These are phyloP conservation scores for Trichonephila clavata DNA, from an alignment of 1,140 invertebrate species.

Conservation along the genomic window DNA sequence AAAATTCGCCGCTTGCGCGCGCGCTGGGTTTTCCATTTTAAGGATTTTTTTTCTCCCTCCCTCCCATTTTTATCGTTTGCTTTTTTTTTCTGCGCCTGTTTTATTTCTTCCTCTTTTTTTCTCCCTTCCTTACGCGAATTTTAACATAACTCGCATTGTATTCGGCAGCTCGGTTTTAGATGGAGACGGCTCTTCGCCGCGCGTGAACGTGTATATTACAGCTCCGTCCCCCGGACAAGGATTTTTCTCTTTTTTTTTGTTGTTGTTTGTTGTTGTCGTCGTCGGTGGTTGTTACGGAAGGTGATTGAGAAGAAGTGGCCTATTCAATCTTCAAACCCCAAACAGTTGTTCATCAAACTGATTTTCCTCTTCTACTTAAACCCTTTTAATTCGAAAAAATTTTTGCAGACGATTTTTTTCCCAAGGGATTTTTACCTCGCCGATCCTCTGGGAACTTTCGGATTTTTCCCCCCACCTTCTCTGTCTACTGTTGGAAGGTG, in stretches of 20 bases:
- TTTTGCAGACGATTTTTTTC: not conserved
- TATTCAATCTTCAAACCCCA: not conserved
- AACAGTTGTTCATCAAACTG: conserved; percentile 7
- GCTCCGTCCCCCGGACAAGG: not conserved
- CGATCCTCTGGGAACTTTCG: not conserved
- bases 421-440: not conserved
- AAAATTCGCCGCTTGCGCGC: conserved; percentile 41
- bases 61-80: not conserved
- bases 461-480: not conserved
- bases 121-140: conserved; percentile 33
- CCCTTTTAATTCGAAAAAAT: not conserved
- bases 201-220: conserved; percentile 27
- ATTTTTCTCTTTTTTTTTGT: conserved; percentile 29
- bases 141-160: conserved; percentile 61
- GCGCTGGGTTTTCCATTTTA: conserved; percentile 62
- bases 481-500: not conserved
- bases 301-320: not conserved
- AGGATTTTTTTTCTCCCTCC: not conserved
- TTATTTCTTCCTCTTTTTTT: conserved; percentile 36
- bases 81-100: conserved; percentile 22
- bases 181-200: not conserved
- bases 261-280: conserved; percentile 9
- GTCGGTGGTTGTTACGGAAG: not conserved
- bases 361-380: not conserved
- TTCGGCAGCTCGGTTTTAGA: conserved; percentile 23